Evolutionary conservation across 2,888 invertebrate genomes (phyloP), one percentile per base, ranked within the genome.

Genomic region (Meteorus colon): DNA sequence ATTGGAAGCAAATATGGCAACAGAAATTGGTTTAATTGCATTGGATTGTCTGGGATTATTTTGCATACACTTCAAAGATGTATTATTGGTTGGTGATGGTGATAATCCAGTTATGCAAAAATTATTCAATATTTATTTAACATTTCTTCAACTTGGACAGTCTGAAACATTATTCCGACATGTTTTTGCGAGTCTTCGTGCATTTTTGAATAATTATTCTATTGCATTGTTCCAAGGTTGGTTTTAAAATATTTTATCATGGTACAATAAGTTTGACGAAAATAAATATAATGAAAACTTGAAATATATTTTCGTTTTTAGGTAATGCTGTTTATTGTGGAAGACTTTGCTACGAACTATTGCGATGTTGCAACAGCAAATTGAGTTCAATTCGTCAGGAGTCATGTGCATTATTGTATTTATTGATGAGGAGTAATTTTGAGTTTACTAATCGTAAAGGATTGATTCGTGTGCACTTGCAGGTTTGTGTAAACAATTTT

Each of bases 361-460:
- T 98, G 68, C 93, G 94, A 79, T 95, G 96, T 84, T 97, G 97
- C 88, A 97, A 95, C 89, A 96, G 96, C 84, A 94, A 96, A 79
- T 92, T 97, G 80, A 94, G 95, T 60, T 94, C 94, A 77, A 94
- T 97, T 72, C 92, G 98, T 27, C 96, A 96, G 84, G 98, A 98
- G 88, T 96, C 98, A 0, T 97, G 97, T 84, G 97, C 97, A 65
- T 94, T 97, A 34, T 91, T 98, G 2, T 98, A 98, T 90, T 91
- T 97, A 70, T 92, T 98, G 45, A 97, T 98, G 97, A 92, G 97
- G 81, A 96, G 96, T 86, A 98, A 98, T 91, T 98, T 96, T 90
- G 97, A 98, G 87, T 96, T 96, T 87, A 95, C 95, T 66, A 92
- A 94, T 72, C 93, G 95, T 55, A 95, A 95, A 81, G 95, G 95